phyloP scores from a whole-genome alignment of 2,797 vertebrate species.

The Mionectes olivaceus region DNA sequence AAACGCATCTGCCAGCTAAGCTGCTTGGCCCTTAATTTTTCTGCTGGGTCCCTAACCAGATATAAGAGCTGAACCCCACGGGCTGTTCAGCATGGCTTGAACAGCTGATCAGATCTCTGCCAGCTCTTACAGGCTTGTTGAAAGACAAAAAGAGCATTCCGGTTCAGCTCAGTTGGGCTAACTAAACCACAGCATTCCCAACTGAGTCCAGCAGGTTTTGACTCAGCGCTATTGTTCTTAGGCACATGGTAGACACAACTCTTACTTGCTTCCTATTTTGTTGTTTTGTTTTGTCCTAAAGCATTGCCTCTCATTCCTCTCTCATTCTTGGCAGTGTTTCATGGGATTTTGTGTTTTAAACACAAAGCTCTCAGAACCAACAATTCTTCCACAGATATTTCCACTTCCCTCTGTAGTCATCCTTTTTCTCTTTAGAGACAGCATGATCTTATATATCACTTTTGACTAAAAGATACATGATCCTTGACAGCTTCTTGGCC shows the following conservation, averaged over 20 bases:
- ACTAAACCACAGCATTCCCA: constrained; percentile 44
- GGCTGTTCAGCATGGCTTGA: background rate
- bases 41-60: background rate
- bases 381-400: background rate
- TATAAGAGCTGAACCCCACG: background rate
- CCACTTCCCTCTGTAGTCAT: background rate
- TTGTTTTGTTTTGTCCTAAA: constrained; percentile 13
- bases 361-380: background rate
- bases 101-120: constrained; percentile 49
- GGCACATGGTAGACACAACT: constrained; percentile 22
- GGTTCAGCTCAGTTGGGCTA: constrained; percentile 20
- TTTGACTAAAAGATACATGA: background rate
- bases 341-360: constrained; percentile 8
- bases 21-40: background rate
- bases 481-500: background rate
- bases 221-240: background rate
- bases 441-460: background rate
- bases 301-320: background rate
- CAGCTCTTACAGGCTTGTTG: constrained; percentile 8
- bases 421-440: background rate
- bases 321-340: background rate
- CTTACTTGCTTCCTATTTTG: background rate
- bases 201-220: constrained; percentile 39
- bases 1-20: background rate
- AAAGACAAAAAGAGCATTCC: constrained; percentile 47